phyloP scores from a whole-genome alignment of 1,140 invertebrate species.

The Maniola jurtina region DNA sequence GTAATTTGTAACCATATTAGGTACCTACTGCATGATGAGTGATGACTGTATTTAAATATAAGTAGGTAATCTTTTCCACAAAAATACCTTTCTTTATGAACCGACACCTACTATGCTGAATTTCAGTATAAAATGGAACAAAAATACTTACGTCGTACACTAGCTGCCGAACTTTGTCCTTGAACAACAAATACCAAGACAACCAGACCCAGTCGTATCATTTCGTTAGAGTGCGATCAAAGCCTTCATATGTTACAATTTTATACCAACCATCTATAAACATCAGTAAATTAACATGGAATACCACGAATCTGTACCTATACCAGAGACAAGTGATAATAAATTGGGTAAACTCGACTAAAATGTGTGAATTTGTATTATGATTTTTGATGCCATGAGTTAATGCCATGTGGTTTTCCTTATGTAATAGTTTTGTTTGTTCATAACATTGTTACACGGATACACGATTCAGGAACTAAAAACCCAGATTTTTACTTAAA shows the following conservation, averaged over 20 bases:
- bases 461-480: not conserved
- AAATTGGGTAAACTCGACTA: constrained; percentile 30
- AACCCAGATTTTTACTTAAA: no score
- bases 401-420: not conserved
- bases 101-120: no score
- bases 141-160: constrained; percentile 1
- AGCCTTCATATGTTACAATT: constrained; percentile 39
- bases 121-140: not conserved
- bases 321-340: constrained; percentile 39
- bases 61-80: no score
- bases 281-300: constrained; percentile 34
- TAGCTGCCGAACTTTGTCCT: constrained; percentile 27
- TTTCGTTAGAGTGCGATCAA: constrained; percentile 30
- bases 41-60: no score
- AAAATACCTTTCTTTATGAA: no score
- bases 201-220: constrained; percentile 45
- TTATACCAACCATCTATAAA: constrained; percentile 47
- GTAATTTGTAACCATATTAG: no score
- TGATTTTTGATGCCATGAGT: not conserved
- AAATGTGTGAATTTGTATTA: constrained; percentile 35
- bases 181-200: constrained; percentile 36
- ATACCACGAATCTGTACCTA: constrained; percentile 34
- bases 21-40: no score
- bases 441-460: not conserved
- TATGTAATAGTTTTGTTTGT: constrained; percentile 1